Base-by-base conservation (phyloP, 2,888 invertebrate species). In the Blera fallax region DNA sequence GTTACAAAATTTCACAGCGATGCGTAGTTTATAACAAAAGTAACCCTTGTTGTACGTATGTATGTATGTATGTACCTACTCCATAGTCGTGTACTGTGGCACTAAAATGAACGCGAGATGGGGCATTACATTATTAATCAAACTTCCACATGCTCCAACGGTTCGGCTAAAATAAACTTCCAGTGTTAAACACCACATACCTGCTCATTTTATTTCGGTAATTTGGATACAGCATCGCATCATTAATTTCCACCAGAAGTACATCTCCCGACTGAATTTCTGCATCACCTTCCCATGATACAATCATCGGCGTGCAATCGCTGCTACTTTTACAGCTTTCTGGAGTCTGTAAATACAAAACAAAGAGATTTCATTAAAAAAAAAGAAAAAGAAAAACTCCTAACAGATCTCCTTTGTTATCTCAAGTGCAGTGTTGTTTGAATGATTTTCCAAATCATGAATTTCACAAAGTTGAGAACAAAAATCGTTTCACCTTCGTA, bases 211-310 rank as follows among this genome's bases (percentile, higher is more conserved):
- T 88, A 73, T 89, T 89, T 16, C 88, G 87, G 40, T 89, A 88
- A 45, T 89, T 92, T 21, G 91, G 90, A 67, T 91, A 90, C 72
- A 95, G 93, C 89, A 93, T 92, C 70, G 94, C 93, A 91, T 95
- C 95, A 88, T 95, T 94, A 91, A 95, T 95, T 91, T 95, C 94
- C 56, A 95, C 95, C 90, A 95, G 93, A 88, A 95, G 94, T 88
- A 95, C 94, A 92, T 95, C 95, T 16, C 95, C 95, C 87, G 94
- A 95, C 91, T 95, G 95, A 88, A 95, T 95, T 91, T 95, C 95
- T 37, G 94, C 94, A 80, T 94, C 92, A 56, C 94, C 95, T 89
- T 95, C 94, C 95, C 95, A 95, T 80, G 94, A 94, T 87, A 94
- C 93, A 88, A 94, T 92, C 92, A 93, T 93, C 87, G 94, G 93